Percentiles rank a stretch among this genome's conserved stretches.
phyloP scores from a whole-genome alignment of 2,113 vertebrate genomes.

The Chauna torquata region DNA sequence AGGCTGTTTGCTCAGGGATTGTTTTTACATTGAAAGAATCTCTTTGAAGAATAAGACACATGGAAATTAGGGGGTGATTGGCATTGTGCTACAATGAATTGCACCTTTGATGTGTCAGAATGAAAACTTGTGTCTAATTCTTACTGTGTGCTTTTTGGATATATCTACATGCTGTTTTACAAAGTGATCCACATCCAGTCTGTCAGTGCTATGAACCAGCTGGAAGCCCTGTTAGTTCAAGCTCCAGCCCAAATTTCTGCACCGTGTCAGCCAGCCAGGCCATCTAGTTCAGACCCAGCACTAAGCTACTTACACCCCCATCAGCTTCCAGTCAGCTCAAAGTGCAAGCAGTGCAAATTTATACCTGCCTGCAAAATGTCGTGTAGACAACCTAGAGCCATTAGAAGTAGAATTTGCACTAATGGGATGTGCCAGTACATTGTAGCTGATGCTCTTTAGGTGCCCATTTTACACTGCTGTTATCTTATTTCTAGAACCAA shows the following conservation, averaged over 20 bases:
- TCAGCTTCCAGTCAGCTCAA: background rate
- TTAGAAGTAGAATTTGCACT: background rate
- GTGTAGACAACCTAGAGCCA: background rate
- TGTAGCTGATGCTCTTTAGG: background rate
- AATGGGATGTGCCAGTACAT: accelerated
- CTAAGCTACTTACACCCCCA: background rate
- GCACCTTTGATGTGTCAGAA: background rate
- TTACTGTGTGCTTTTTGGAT: background rate
- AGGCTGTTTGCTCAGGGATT: background rate
- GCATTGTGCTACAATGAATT: background rate
- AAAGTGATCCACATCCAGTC: background rate
- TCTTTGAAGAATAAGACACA: background rate
- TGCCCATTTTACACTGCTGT: background rate
- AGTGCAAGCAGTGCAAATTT: background rate
- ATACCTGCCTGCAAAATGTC: background rate
- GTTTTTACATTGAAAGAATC: background rate
- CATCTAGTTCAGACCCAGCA: background rate
- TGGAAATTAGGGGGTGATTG: background rate
- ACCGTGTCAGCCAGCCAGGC: background rate
- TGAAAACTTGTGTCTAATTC: background rate
- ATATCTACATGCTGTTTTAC: background rate
- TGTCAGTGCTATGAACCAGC: background rate
- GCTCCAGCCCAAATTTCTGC: background rate
- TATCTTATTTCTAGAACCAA: constrained; percentile 2
- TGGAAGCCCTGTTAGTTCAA: background rate